Base-by-base conservation (phyloP, 2,888 invertebrate genomes). In the Stenodema calcarata region DNA sequence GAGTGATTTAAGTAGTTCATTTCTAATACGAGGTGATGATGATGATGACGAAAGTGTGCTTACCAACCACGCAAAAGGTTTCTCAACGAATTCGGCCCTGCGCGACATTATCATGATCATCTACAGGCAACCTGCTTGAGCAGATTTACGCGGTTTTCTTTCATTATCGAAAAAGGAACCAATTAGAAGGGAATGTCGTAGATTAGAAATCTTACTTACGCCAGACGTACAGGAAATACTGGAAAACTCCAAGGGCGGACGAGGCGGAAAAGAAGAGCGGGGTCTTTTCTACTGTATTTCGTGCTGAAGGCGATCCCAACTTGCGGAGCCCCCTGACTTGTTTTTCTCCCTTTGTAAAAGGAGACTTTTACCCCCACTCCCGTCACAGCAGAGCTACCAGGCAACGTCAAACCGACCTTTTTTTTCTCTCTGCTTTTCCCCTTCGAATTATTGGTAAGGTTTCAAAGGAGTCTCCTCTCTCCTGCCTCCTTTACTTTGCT, bases 381-480 rank as follows among this genome's bases (percentile, higher is more conserved):
- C 73, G 73, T 73, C 73, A 35, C 41, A 16, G 14, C 12, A n/a
- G 73, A 35, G 18, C 12, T n/a, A n/a, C n/a, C 27, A 11, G 70
- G n/a, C n/a, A 62, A 62, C 62, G 62, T 62, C 62, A 62, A 73
- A 78, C 78, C 14, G 78, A 44, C 3, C 44, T 14, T 41, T 44
- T 78, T 44, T 78, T 23, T 23, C 23, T 35, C 7, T 73, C 23
- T 18, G 18, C 23, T 62, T 23, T 23, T 62, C 54, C 23, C 14
- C 12, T 23, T 42, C 44, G 78, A 78, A 78, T 78, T 78, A 78
- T 78, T 78, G 78, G 78, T 78, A 78, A 78, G 78, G 78, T 78
- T 73, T 78, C 78, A 78, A 78, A 78, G 78, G 78, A 78, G 78
- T 78, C 78, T 41, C 18, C 42, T 23, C 27, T 7, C 28, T 70